Conservation (phyloP, 2,888 invertebrate species). For the Silvanus unidentatus region DNA sequence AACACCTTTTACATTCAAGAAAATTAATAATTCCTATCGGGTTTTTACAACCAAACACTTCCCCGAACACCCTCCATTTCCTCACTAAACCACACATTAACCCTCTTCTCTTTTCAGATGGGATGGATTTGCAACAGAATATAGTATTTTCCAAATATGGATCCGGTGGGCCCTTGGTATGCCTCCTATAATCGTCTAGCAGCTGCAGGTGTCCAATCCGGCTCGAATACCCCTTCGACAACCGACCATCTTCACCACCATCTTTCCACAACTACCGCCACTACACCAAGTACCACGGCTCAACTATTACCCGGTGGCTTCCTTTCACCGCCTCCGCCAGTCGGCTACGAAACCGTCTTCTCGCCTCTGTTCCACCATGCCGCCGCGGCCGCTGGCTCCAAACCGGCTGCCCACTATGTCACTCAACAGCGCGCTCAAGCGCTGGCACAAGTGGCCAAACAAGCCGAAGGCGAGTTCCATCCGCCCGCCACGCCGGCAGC, state of each 20-base stretch:
- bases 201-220: constrained; percentile 56
- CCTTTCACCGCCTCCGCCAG: constrained; percentile 66
- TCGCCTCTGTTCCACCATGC: constrained; percentile 77
- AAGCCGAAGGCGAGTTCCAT: constrained; percentile 45
- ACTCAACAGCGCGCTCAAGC: constrained; percentile 63
- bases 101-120: no score
- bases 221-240: constrained; percentile 49
- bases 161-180: constrained; percentile 88
- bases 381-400: constrained; percentile 53
- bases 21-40: no score
- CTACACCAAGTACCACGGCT: constrained; percentile 58
- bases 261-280: constrained; percentile 47
- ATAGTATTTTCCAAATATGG: constrained; percentile 53
- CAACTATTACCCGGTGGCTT: constrained; percentile 67
- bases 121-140: constrained; percentile 40
- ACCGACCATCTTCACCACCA: constrained; percentile 64
- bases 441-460: constrained; percentile 39
- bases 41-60: no score
- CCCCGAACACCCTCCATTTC: no score
- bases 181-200: constrained; percentile 78
- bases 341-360: constrained; percentile 77
- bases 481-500: constrained; percentile 55
- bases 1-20: no score
- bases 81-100: no score
- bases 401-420: constrained; percentile 52